Percentiles rank a stretch among this genome's conserved stretches.
phyloP scores from a whole-genome alignment of 2,888 invertebrate species.

The Pseudococcus longispinus region DNA sequence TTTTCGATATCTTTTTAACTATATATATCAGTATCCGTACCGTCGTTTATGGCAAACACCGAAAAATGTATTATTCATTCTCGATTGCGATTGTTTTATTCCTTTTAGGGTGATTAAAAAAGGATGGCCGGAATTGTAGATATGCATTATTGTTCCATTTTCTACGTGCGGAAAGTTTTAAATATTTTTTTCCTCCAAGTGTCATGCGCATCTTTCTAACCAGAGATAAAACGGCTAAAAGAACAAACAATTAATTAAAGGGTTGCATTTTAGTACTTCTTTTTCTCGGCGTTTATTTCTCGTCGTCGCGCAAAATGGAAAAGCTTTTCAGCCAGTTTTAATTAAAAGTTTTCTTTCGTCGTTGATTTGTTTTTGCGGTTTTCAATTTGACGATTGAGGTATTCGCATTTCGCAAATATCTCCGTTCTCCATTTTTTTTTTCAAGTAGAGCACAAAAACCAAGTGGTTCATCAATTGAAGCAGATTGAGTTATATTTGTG shows the following conservation, averaged over 20 bases:
- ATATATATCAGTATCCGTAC: background rate
- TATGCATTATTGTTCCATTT: slow-evolving; percentile 4
- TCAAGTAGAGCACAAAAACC: no score
- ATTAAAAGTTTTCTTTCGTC: slow-evolving; percentile 29
- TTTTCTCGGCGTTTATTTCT: slow-evolving; percentile 6
- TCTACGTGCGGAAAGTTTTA: background rate
- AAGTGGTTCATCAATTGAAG: no score
- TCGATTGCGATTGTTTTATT: slow-evolving; percentile 53
- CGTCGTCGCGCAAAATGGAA: background rate
- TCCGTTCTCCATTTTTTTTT: background rate
- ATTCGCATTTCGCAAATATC: background rate
- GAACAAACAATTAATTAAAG: slow-evolving; percentile 53
- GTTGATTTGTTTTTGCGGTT: background rate
- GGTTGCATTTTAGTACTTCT: slow-evolving; percentile 5
- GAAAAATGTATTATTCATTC: slow-evolving; percentile 56
- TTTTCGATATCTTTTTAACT: slow-evolving; percentile 51
- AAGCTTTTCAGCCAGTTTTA: slow-evolving; percentile 15
- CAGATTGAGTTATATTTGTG: no score
- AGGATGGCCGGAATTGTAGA: slow-evolving; percentile 21
- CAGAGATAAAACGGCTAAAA: slow-evolving; percentile 51
- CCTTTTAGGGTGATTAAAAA: slow-evolving; percentile 54
- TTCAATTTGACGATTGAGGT: background rate
- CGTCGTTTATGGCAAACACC: slow-evolving; percentile 36
- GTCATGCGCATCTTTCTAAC: slow-evolving; percentile 24
- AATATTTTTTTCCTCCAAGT: background rate